phyloP scores from a whole-genome alignment of 2,888 invertebrate species.

The Listrodromus nycthemerus region DNA sequence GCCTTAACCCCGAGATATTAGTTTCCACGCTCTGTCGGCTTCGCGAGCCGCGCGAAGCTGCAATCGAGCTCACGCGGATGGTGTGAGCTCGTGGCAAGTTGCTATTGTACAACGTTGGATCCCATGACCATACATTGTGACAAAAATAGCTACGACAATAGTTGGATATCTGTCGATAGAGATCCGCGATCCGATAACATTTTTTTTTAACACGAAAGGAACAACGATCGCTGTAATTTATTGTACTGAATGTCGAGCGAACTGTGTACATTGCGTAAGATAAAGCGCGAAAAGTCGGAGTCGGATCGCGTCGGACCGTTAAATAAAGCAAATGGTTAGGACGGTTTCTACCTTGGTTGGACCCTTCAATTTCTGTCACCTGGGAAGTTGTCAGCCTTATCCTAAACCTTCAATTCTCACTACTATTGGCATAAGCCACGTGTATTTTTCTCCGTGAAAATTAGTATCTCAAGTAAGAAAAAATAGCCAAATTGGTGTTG shows the following conservation, averaged over 20 bases:
- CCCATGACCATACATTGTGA: not conserved
- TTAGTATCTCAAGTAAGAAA: not conserved
- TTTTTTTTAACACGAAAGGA: not conserved
- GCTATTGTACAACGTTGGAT: not conserved
- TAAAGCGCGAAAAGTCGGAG: not conserved
- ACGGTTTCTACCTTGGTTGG: not conserved
- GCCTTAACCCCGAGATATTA: slow-evolving; percentile 67
- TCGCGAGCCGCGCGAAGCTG: not conserved
- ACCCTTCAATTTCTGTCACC: not conserved
- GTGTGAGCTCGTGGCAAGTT: not conserved
- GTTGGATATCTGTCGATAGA: not conserved
- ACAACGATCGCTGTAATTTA: not conserved
- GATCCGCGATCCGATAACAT: not conserved
- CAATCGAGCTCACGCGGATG: not conserved
- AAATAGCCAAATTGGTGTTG: too few relatives aligned
- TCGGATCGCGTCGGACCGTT: not conserved
- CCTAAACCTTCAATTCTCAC: not conserved
- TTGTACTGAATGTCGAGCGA: not conserved
- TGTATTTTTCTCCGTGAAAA: not conserved
- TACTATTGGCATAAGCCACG: not conserved
- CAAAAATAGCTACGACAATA: not conserved
- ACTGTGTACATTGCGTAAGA: not conserved
- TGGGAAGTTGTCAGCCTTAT: not conserved
- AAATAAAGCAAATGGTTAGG: not conserved
- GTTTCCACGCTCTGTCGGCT: slow-evolving; percentile 57